Evolutionary conservation across 1,140 invertebrate species (phyloP).

Genomic region (Gryllus bimaculatus): DNA sequence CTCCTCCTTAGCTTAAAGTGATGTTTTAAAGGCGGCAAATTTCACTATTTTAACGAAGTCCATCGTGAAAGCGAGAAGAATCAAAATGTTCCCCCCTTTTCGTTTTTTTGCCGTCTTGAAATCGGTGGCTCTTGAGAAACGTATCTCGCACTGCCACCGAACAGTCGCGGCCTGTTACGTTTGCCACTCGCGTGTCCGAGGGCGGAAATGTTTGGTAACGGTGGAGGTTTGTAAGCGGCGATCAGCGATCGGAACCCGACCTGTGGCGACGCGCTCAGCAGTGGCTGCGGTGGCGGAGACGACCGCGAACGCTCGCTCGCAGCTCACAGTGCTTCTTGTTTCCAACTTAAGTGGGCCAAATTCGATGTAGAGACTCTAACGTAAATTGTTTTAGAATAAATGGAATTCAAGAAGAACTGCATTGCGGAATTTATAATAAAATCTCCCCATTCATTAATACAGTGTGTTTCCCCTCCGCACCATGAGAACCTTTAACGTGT

Average conservation of each 20-base stretch:
- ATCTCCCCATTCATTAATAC: too few species aligned
- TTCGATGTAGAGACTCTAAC: too few species aligned
- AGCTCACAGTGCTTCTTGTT: too few species aligned
- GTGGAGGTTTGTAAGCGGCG: neutral
- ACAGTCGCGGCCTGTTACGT: neutral
- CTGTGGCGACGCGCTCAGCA: neutral
- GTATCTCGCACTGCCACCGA: neutral
- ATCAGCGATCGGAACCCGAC: neutral
- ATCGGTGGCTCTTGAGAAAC: neutral
- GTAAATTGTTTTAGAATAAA: too few species aligned
- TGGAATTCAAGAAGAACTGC: too few species aligned
- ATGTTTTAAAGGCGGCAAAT: neutral
- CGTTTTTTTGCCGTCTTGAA: neutral
- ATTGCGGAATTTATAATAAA: too few species aligned
- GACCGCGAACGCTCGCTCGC: too few species aligned
- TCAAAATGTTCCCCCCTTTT: neutral
- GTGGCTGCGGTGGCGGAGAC: too few species aligned
- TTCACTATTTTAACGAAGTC: neutral
- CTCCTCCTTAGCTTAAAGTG: too few species aligned
- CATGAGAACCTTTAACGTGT: too few species aligned
- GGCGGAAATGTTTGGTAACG: neutral
- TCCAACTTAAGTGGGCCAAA: too few species aligned
- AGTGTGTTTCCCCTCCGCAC: too few species aligned
- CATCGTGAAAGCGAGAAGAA: neutral
- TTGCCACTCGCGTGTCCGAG: neutral